Percentiles rank a stretch among this genome's conserved stretches.
Conservation (phyloP, 2,113 vertebrate genomes). For the Pantherophis guttatus region DNA sequence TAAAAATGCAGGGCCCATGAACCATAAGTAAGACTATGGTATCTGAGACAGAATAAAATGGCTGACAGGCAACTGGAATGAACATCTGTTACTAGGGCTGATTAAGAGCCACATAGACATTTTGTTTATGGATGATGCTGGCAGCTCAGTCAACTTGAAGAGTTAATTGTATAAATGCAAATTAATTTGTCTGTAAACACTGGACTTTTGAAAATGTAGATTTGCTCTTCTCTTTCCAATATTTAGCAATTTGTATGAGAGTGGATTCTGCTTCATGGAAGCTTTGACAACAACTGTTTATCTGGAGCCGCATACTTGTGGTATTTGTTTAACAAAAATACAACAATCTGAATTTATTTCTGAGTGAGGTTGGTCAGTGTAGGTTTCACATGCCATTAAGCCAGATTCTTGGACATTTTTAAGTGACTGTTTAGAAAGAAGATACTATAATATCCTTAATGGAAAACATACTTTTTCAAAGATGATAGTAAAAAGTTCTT, state of each 20-base stretch:
- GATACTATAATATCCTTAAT: background rate
- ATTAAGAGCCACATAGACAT: slow-evolving; percentile 47
- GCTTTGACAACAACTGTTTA: slow-evolving; percentile 2
- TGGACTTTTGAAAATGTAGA: slow-evolving; percentile 36
- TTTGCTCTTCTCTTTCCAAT: background rate
- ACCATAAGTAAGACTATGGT: background rate
- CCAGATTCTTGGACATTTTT: slow-evolving; percentile 38
- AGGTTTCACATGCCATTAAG: slow-evolving; percentile 21
- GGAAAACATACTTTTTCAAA: slow-evolving; percentile 37
- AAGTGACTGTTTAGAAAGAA: slow-evolving; percentile 50
- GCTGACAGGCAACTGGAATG: slow-evolving; percentile 8
- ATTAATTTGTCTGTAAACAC: slow-evolving; percentile 53
- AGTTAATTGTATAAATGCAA: slow-evolving; percentile 57
- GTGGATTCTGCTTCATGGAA: slow-evolving; percentile 21
- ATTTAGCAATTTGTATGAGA: background rate
- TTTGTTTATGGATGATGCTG: slow-evolving; percentile 46
- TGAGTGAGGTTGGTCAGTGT: slow-evolving; percentile 14
- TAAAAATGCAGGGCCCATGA: slow-evolving; percentile 25
- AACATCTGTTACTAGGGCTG: slow-evolving; percentile 48
- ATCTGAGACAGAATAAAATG: slow-evolving; percentile 15
- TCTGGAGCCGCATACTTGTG: slow-evolving; percentile 33
- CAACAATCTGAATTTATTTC: slow-evolving; percentile 18
- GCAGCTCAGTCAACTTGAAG: slow-evolving; percentile 45
- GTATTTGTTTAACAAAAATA: slow-evolving; percentile 20
- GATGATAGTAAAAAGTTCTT: slow-evolving; percentile 51